Base-by-base conservation (phyloP, 2,797 vertebrate genomes). In the Sylvia borin region DNA sequence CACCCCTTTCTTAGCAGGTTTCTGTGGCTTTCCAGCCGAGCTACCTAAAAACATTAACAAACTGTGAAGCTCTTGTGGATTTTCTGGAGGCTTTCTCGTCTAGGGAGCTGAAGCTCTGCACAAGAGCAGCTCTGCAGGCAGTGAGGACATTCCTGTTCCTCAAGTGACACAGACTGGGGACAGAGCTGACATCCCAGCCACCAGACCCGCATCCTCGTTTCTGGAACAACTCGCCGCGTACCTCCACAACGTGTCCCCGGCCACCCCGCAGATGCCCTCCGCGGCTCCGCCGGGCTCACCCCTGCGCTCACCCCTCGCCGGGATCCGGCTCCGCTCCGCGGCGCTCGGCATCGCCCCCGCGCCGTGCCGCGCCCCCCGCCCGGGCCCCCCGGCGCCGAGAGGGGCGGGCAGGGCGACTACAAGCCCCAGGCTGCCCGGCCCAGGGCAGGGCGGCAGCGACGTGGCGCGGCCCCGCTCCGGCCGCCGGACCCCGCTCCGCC, bases 381-480 rank as follows among this genome's bases (percentile, higher is more conserved):
- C 43, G 55, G 42, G 64, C 20, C 47, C 32, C 19, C 18, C 20
- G 54, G 21, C 25, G 26, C 6, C 38, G 25, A 21, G 50, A 54
- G 68, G 85, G 91, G 51, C 51, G 80, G 85, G 53, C 71, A 71
- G 40, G 92, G 64, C 9, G 62, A 67, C 89, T 93, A 74, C 88
- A 86, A 73, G 80, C 55, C 58, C 50, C 80, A 86, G 78, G 68
- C 78, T 75, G 76, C 71, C 75, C 81, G 71, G 68, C 34, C 70
- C 50, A 73, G 80, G 84, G 94, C 92, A 86, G 94, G 87, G 60
- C 90, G 6, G 55, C 53, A 67, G 58, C 92, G 68, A 92, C 89
- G 94, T 83, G 87, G 88, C 90, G 27, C 40, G 68, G 81, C 54
- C 76, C 80, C 85, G 38, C 75, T 75, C 34, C 76, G 53, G 79